phyloP scores from a whole-genome alignment of 2,113 vertebrate species.

The Potamarius usumacintae region DNA sequence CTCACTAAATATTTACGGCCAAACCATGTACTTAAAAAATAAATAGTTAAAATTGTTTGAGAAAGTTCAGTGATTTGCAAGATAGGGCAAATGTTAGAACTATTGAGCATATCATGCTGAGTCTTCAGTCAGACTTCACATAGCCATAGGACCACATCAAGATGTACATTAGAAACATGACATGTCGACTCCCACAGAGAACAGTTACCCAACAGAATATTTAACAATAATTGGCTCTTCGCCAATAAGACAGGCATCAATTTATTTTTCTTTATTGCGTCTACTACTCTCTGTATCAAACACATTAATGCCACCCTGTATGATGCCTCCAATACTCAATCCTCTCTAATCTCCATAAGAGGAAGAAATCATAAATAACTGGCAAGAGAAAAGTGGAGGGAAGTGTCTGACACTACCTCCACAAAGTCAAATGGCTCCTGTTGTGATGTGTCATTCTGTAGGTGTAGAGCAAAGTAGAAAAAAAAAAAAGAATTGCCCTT shows the following conservation, averaged over 20 bases:
- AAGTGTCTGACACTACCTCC: slow-evolving; percentile 6
- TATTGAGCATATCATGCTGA: neutral
- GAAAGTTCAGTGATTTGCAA: slow-evolving; percentile 25
- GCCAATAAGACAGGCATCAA: slow-evolving; percentile 57
- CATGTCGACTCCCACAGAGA: neutral
- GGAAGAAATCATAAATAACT: slow-evolving; percentile 57
- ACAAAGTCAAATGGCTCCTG: neutral
- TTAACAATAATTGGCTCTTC: slow-evolving; percentile 28
- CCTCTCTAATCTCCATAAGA: slow-evolving; percentile 54
- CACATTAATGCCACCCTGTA: slow-evolving; percentile 60
- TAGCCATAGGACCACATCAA: neutral
- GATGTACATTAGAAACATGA: neutral
- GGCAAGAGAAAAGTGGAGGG: neutral
- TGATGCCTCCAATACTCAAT: slow-evolving; percentile 50
- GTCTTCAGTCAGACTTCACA: neutral
- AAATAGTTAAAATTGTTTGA: too few relatives aligned
- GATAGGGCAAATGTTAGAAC: slow-evolving; percentile 2
- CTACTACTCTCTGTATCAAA: slow-evolving; percentile 44
- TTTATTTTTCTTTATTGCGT: slow-evolving; percentile 51
- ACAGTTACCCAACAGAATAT: slow-evolving; percentile 2
- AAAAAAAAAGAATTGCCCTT: slow-evolving; percentile 13
- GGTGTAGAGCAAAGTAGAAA: slow-evolving; percentile 19
- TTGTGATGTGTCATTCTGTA: slow-evolving; percentile 13
- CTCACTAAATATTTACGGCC: slow-evolving; percentile 26
- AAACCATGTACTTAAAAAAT: slow-evolving; percentile 26